Evolutionary conservation across 2,888 invertebrate genomes (phyloP), one percentile per base, ranked within the genome.

Genomic region (Cyrtodaria siliqua): DNA sequence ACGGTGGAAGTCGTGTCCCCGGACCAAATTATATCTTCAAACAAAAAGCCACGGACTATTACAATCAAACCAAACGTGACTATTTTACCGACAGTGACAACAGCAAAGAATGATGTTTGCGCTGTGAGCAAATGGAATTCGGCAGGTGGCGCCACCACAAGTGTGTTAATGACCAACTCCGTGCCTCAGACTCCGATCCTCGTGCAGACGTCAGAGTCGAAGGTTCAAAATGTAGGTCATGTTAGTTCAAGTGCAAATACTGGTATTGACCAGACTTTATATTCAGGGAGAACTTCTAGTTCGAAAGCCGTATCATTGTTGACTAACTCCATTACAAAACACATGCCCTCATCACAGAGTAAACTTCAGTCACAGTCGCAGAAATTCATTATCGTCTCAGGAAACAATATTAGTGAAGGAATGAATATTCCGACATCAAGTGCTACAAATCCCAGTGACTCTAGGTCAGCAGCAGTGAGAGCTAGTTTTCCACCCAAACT

Each of bases 1-100:
- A 87, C 85, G 12, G 79, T 84, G 12, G 83, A 83, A 59, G 74
- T 82, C 29, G 85, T 86, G 23, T 76, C 81, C 0, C 83, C 78
- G 50, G 83, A 81, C n/a, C 70, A 83, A 56, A 71, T 87, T 29
- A 67, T 83, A 23, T 79, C 82, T 27, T 79, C 77, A 14, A 42
- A 60, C 9, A 78, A 84, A 61, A 84, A 73, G 50, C 23, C 67
- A 2, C 1, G 23, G 16, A 29, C 23, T 16, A 42, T 12, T 8
- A 42, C 59, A 16, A 26, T 44, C n/a, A 16, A 20, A 44, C 44
- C 44, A 6, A 16, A 16, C 6, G 20, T 44, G 16, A 44, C 44
- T 33, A 33, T 33, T 33, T 33, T 33, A 33, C 33, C 33, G 12
- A 12, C 33, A 33, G 4, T 12, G 4, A 12, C 12, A 12, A 12